A percentile compares a stretch with the other conserved stretches of the same genome.
phyloP scores from a whole-genome alignment of 2,888 invertebrate species.

The Hecatera dysodea region DNA sequence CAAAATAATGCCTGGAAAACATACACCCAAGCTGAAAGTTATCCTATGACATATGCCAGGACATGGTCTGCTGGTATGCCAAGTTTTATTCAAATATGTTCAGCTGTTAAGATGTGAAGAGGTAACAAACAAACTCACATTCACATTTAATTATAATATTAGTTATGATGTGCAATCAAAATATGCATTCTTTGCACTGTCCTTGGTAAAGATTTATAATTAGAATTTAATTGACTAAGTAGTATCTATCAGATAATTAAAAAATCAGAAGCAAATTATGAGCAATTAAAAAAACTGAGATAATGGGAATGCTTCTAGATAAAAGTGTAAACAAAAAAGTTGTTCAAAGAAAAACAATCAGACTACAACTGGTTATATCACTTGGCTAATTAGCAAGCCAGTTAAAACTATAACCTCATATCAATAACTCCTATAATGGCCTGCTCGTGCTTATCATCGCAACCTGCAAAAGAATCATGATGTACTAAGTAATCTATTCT shows the following conservation, averaged over 20 bases:
- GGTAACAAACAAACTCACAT: too few relatives aligned
- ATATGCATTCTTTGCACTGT: not conserved
- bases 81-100: too few relatives aligned
- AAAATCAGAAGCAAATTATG: not conserved
- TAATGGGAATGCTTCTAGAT: constrained; percentile 22
- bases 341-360: constrained; percentile 1
- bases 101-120: too few relatives aligned
- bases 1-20: too few relatives aligned
- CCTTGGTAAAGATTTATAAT: not conserved
- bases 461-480: constrained; percentile 13
- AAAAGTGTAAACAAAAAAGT: constrained; percentile 19
- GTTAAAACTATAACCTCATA: constrained; percentile 31
- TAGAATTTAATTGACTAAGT: constrained; percentile 4
- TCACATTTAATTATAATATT: too few relatives aligned
- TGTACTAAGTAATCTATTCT: constrained; percentile 18
- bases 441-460: constrained; percentile 38
- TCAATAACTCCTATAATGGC: constrained; percentile 26
- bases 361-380: constrained; percentile 7
- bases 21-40: too few relatives aligned
- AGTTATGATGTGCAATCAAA: not conserved
- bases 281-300: constrained; percentile 12
- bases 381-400: constrained; percentile 33
- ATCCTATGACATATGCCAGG: too few relatives aligned
- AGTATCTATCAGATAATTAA: constrained; percentile 1
- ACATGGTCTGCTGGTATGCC: too few relatives aligned